phyloP scores from a whole-genome alignment of 2,113 vertebrate species.

The Aphyosemion australe region DNA sequence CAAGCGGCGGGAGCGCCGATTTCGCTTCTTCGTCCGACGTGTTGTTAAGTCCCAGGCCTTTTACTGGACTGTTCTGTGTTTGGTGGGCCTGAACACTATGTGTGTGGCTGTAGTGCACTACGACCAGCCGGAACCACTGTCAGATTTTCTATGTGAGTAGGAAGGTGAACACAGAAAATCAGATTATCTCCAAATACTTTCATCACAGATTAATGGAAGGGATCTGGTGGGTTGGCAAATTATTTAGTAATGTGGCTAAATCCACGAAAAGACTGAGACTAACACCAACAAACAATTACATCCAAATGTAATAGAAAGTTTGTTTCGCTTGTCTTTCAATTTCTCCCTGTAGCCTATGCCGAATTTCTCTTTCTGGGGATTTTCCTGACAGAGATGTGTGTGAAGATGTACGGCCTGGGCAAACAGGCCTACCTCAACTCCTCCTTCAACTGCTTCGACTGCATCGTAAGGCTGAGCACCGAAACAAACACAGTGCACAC shows the following conservation, averaged over 20 bases:
- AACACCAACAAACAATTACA: no score
- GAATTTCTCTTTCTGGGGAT: slow-evolving; percentile 96
- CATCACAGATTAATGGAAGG: slow-evolving; percentile 19
- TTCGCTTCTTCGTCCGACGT: slow-evolving; percentile 91
- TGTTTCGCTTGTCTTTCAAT: neutral
- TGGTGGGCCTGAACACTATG: slow-evolving; percentile 94
- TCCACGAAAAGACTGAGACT: neutral
- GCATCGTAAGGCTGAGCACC: slow-evolving; percentile 84
- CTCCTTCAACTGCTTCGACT: slow-evolving; percentile 97
- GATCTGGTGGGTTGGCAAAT: slow-evolving; percentile 32
- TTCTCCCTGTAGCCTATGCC: slow-evolving; percentile 85
- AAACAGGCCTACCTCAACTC: slow-evolving; percentile 93
- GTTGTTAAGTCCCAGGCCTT: slow-evolving; percentile 94
- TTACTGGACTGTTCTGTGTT: slow-evolving; percentile 93
- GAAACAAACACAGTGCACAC: neutral
- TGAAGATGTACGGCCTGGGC: slow-evolving; percentile 95
- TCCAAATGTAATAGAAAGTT: no score
- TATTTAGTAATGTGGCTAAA: slow-evolving; percentile 13
- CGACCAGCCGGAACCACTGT: slow-evolving; percentile 89
- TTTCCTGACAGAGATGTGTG: slow-evolving; percentile 95
- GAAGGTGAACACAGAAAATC: slow-evolving; percentile 5
- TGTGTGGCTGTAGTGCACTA: slow-evolving; percentile 95
- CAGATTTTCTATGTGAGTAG: slow-evolving; percentile 93
- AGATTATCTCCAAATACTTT: slow-evolving; percentile 33
- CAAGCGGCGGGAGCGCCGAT: slow-evolving; percentile 87